These are phyloP conservation scores for Picathartes gymnocephalus DNA, from an alignment of 2,113 vertebrate species.

Conservation along the genomic window DNA sequence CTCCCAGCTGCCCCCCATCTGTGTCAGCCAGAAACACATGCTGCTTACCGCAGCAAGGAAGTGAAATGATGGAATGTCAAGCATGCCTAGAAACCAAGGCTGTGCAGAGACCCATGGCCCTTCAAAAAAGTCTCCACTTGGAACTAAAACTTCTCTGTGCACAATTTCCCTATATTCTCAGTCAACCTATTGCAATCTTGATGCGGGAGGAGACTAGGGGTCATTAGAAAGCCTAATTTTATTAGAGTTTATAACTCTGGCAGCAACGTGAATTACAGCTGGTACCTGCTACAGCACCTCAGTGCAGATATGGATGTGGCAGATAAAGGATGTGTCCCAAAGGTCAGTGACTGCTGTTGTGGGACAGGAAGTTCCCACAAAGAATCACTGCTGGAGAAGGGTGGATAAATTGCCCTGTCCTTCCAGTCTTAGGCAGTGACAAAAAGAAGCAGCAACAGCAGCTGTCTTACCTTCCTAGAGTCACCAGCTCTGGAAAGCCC, in stretches of 20 bases:
- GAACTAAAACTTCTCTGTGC: background rate
- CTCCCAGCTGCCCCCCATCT: background rate
- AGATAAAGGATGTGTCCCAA: background rate
- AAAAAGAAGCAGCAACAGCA: background rate
- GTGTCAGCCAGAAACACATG: fast-evolving
- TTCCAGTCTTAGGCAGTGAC: background rate
- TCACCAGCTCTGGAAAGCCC: background rate
- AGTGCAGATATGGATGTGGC: too few species aligned
- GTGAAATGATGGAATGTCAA: background rate
- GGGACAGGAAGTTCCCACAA: background rate
- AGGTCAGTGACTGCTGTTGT: background rate
- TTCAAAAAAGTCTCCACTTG: fast-evolving
- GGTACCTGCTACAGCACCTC: background rate
- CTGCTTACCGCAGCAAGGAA: background rate
- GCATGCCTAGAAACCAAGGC: background rate
- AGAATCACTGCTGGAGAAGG: background rate
- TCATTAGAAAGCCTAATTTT: background rate
- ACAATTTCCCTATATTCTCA: background rate
- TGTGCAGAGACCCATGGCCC: background rate
- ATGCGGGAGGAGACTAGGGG: background rate
- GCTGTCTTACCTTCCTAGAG: background rate
- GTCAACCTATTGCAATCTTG: background rate
- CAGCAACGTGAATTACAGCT: background rate
- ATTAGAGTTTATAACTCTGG: background rate
- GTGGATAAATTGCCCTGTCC: too few species aligned